Evolutionary conservation across 2,113 vertebrate genomes (phyloP), one percentile per base, ranked within the genome.

Genomic region (Nansenia antarctica): DNA sequence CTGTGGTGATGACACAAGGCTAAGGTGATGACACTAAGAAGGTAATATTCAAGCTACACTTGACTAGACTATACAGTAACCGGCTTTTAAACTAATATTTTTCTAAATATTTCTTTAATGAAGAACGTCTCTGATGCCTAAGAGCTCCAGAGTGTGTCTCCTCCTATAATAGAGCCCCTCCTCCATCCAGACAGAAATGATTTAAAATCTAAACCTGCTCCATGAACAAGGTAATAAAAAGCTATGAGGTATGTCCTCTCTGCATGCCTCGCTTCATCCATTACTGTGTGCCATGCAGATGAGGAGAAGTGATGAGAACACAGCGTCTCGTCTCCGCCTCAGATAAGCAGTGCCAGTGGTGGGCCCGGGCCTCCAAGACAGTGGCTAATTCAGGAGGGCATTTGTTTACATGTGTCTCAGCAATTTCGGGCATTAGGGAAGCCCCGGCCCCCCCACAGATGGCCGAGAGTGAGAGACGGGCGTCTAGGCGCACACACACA

Each of bases 331-430:
- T n/a, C n/a, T n/a, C n/a, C n/a, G n/a, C n/a, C n/a, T n/a, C n/a
- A 42, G 47, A 55, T 72, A 45, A 71, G 9, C 72, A 37, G 3
- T 59, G 45, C 55, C 63, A 82, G 73, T 11, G 35, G 54, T 64
- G 47, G 57, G 47, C 67, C 68, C 62, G 20, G 58, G 55, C 11
- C 54, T 30, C 29, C 53, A 71, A 26, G 68, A 45, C 52, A 63
- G 58, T 62, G 58, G 68, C 57, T 81, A 66, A 81, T 83, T 75
- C 74, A 72, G 67, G 61, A 67, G 61, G 61, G 45, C 72, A 81
- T 86, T 94, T 93, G 93, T 94, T 93, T 94, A 92, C 93, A 94
- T 80, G 88, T 91, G 91, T 94, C 92, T 91, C 84, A 88, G 89
- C 90, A 91, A 93, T 93, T 88, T 90, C 82, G 84, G 52, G 81